Evolutionary conservation across 2,113 vertebrate species (phyloP).

Genomic region (Peromyscus maniculatus): DNA sequence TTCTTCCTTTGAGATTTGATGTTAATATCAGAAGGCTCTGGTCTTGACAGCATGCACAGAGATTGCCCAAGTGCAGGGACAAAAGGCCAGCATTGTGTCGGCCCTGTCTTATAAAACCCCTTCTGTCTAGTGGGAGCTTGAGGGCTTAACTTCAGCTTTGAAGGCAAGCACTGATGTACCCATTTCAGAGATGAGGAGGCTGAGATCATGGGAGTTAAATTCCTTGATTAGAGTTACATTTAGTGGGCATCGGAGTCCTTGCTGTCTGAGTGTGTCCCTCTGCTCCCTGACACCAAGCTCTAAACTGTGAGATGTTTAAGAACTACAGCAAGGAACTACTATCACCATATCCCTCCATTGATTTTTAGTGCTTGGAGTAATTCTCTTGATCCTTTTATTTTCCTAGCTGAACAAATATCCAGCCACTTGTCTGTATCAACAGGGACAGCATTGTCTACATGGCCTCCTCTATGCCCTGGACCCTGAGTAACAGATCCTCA

Average conservation of each 20-base stretch:
- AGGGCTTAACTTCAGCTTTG: background rate
- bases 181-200: background rate
- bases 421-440: background rate
- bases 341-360: background rate
- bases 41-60: background rate
- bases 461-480: background rate
- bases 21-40: background rate
- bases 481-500: background rate
- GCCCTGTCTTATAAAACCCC: rapidly evolving
- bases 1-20: background rate
- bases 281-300: background rate
- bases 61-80: background rate
- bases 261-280: background rate
- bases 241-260: background rate
- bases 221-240: background rate
- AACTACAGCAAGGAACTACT: background rate
- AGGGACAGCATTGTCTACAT: rapidly evolving
- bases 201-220: background rate
- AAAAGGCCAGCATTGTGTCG: background rate
- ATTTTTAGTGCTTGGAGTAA: constrained; percentile 47
- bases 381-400: constrained; percentile 65
- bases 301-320: background rate
- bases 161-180: background rate
- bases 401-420: constrained; percentile 25
- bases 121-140: background rate